Conservation (phyloP, 2,797 vertebrate species). For the Pseudochromis fuscus region DNA sequence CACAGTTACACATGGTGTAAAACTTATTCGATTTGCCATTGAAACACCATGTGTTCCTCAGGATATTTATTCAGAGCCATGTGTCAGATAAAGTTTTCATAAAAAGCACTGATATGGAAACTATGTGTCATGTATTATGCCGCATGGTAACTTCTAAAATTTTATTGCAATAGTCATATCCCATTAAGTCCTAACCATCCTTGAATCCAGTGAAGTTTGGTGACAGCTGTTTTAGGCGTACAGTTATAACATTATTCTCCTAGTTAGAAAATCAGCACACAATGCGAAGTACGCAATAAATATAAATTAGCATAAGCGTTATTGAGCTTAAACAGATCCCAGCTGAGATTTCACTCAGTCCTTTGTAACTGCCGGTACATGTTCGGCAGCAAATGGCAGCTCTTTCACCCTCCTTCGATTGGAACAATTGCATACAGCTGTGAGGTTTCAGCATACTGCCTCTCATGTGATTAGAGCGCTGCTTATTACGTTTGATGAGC, state of each 20-base stretch:
- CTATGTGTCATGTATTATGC: background rate
- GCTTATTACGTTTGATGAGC: conserved; percentile 82
- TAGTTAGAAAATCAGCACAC: conserved; percentile 33
- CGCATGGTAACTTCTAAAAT: background rate
- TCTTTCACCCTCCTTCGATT: conserved; percentile 63
- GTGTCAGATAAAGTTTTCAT: conserved; percentile 27
- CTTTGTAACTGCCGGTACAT: conserved; percentile 55
- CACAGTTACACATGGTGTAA: conserved; percentile 79
- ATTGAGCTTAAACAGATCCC: conserved; percentile 64
- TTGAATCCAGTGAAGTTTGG: conserved; percentile 9
- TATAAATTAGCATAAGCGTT: conserved; percentile 55
- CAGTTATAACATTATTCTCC: conserved; percentile 15
- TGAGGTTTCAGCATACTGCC: conserved; percentile 64
- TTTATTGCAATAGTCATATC: background rate
- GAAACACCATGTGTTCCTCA: conserved; percentile 44
- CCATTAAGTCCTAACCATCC: background rate
- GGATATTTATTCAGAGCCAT: conserved; percentile 16
- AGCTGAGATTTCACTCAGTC: conserved; percentile 59
- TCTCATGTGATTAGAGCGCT: conserved; percentile 76
- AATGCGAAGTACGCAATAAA: conserved; percentile 46
- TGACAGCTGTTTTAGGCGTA: conserved; percentile 33
- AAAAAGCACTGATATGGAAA: background rate
- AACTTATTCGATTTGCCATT: conserved; percentile 77
- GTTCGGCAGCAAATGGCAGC: conserved; percentile 60
- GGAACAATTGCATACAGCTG: conserved; percentile 71